A percentile compares a stretch with the other conserved stretches of the same genome.
phyloP scores from a whole-genome alignment of 2,113 vertebrate species.

The Donacobius atricapilla region DNA sequence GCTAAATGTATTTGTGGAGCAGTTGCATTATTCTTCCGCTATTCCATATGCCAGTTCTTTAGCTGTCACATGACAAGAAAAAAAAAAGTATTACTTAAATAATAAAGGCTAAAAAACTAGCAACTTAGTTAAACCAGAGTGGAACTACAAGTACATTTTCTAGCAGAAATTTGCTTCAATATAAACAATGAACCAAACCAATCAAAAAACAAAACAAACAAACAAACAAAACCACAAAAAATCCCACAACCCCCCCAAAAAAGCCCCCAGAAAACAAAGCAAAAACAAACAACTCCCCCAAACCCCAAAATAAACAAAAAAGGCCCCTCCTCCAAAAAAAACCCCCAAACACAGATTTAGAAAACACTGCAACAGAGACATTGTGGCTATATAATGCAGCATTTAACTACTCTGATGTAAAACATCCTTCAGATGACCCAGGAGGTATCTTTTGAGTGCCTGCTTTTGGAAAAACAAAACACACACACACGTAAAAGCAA shows the following conservation, averaged over 20 bases:
- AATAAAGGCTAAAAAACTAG: neutral
- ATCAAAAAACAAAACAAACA: neutral
- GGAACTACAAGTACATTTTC: neutral
- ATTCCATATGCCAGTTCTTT: neutral
- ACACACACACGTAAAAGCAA: neutral
- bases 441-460: neutral
- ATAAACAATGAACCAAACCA: neutral
- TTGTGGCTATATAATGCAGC: neutral
- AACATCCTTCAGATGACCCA: neutral
- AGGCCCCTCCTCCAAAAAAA: rapidly evolving
- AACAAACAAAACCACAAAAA: neutral
- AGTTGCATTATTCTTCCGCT: neutral
- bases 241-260: too few relatives aligned
- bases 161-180: neutral
- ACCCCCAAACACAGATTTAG: neutral
- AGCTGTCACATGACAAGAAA: neutral
- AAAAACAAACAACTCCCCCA: neutral
- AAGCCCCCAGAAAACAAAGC: too few relatives aligned
- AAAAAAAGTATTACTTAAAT: neutral
- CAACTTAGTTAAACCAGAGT: neutral
- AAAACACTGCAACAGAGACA: neutral
- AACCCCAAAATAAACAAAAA: neutral
- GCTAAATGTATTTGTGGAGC: neutral
- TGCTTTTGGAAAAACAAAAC: neutral
- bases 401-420: neutral